Conservation (phyloP, 2,888 invertebrate genomes). For the Coronaproctus castanopsis region DNA sequence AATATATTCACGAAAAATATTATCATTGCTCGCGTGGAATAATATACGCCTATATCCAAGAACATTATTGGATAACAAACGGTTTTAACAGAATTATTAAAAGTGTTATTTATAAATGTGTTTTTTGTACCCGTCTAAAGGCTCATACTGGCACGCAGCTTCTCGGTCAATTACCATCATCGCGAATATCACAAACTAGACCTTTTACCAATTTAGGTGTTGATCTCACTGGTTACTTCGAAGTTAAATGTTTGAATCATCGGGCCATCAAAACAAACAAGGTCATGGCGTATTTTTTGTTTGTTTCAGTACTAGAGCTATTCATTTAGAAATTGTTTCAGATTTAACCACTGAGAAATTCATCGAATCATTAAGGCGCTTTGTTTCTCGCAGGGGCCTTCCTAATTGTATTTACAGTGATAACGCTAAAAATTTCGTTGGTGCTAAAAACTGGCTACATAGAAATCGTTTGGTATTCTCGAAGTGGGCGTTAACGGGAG, state of each 20-base stretch:
- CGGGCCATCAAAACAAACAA: background rate
- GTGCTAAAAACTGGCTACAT: constrained; percentile 7
- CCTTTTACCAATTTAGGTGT: background rate
- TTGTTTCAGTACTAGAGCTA: constrained; percentile 1
- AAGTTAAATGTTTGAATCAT: background rate
- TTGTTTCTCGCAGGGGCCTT: constrained; percentile 9
- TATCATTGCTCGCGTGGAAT: constrained; percentile 14
- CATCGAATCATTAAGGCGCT: constrained; percentile 1
- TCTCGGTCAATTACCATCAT: constrained; percentile 1
- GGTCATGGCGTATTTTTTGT: constrained; percentile 6
- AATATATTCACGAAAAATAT: constrained; percentile 11
- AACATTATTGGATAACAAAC: no score
- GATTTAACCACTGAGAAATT: constrained; percentile 2
- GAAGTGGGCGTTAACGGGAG: background rate
- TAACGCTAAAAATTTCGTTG: constrained; percentile 18
- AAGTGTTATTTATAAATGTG: constrained; percentile 1
- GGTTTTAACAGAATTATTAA: no score
- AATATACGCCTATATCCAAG: background rate
- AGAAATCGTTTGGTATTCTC: background rate
- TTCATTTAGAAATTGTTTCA: constrained; percentile 5
- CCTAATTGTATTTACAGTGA: constrained; percentile 14
- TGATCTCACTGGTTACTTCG: constrained; percentile 4
- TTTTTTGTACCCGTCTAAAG: background rate
- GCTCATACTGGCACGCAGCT: background rate
- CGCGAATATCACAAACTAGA: background rate